Evolutionary conservation across 2,888 invertebrate species (phyloP).

Genomic region (Campoplex nolae): DNA sequence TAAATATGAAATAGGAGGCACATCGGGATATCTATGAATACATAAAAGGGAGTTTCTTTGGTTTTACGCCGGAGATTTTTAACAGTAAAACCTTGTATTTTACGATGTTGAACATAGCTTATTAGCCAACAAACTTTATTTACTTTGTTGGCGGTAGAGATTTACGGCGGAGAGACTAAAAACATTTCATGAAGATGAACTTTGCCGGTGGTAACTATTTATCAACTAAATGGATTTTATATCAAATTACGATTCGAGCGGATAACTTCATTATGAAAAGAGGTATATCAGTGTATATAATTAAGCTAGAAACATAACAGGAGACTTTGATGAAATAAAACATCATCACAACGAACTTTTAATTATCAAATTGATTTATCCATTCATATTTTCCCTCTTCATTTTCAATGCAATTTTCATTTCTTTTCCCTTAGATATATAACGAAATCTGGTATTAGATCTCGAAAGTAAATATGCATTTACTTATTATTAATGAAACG

Average conservation of each 20-base stretch:
- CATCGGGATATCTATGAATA: not conserved
- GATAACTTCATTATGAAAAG: not conserved
- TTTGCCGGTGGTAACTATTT: constrained; percentile 6
- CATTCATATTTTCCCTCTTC: not conserved
- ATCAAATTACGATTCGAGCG: constrained; percentile 5
- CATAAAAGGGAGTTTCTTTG: not conserved
- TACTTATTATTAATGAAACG: not conserved
- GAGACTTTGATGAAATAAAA: not conserved
- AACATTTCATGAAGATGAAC: not conserved
- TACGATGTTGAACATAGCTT: not conserved
- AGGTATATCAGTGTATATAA: not conserved
- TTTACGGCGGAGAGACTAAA: not conserved
- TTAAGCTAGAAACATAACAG: not conserved
- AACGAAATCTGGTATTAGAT: not conserved
- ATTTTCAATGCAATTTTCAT: not conserved
- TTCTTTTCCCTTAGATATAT: not conserved
- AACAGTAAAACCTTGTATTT: not conserved
- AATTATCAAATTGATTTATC: not conserved
- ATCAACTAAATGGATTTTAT: not conserved
- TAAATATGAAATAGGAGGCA: not conserved
- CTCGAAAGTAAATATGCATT: not conserved
- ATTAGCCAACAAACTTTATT: constrained; percentile 4
- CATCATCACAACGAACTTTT: not conserved
- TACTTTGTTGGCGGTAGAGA: not conserved
- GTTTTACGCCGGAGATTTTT: not conserved